Conservation (phyloP, 2,113 vertebrate genomes). For the Murina feae region DNA sequence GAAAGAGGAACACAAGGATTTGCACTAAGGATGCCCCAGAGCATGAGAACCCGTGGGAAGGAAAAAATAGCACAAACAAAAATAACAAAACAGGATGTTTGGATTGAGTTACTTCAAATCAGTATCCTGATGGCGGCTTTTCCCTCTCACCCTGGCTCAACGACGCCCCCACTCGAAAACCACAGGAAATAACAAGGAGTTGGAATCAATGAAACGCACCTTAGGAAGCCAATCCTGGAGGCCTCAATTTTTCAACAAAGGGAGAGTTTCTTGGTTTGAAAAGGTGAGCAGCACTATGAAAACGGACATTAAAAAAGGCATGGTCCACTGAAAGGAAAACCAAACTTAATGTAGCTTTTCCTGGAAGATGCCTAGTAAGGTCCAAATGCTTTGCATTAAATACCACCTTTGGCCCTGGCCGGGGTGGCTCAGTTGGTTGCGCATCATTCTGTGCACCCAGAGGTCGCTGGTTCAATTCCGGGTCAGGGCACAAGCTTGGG, state of each 20-base stretch:
- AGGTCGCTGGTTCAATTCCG: too few species aligned
- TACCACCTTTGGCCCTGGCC: background rate
- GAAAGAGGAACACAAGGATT: background rate
- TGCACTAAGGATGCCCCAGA: background rate
- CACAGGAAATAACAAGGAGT: background rate
- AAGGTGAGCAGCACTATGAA: background rate
- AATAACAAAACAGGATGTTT: background rate
- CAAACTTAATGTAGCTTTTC: background rate
- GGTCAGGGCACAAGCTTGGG: too few species aligned
- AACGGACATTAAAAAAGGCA: background rate
- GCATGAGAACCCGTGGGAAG: background rate
- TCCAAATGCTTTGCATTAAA: background rate
- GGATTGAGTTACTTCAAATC: background rate
- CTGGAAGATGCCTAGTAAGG: background rate
- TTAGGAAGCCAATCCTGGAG: background rate
- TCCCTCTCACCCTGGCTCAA: background rate
- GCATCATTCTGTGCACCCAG: too few species aligned
- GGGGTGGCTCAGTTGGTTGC: too few species aligned
- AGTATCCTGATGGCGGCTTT: background rate
- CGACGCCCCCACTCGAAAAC: background rate
- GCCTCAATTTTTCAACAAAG: background rate
- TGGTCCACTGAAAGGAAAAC: background rate
- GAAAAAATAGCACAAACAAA: background rate
- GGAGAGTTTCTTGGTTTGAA: background rate
- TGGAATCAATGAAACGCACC: background rate